Conservation (phyloP, 2,113 vertebrate species). For the Xiphias gladius region DNA sequence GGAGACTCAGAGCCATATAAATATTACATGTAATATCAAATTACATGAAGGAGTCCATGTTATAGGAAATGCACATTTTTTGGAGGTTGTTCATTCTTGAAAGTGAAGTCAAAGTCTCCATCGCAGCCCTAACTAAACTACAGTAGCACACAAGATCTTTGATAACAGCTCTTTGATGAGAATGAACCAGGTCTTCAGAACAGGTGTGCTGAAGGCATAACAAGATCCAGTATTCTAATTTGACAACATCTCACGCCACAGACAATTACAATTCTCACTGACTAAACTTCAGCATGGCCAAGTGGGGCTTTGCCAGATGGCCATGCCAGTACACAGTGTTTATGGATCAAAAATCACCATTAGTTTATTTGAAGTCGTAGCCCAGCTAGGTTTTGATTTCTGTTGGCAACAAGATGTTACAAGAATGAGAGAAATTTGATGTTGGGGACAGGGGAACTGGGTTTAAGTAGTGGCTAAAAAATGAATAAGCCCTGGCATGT, state of each 20-base stretch:
- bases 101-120: neutral
- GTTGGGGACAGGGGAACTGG: slow-evolving; percentile 27
- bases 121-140: neutral
- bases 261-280: slow-evolving; percentile 37
- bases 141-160: neutral
- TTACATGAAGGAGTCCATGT: neutral
- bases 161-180: neutral
- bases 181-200: neutral
- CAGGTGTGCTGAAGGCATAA: slow-evolving; percentile 2
- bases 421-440: slow-evolving; percentile 44
- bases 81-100: neutral
- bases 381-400: slow-evolving; percentile 60
- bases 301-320: slow-evolving; percentile 67
- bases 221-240: neutral
- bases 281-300: slow-evolving; percentile 48
- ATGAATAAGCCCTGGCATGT: slow-evolving; percentile 42
- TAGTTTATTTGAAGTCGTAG: slow-evolving; percentile 58
- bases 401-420: slow-evolving; percentile 62
- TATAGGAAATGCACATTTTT: neutral
- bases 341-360: slow-evolving; percentile 66
- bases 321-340: slow-evolving; percentile 45
- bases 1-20: neutral
- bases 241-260: slow-evolving; percentile 31
- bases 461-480: slow-evolving; percentile 55
- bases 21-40: neutral